Base-by-base conservation (phyloP, 2,113 vertebrate species). In the Nibea albiflora region DNA sequence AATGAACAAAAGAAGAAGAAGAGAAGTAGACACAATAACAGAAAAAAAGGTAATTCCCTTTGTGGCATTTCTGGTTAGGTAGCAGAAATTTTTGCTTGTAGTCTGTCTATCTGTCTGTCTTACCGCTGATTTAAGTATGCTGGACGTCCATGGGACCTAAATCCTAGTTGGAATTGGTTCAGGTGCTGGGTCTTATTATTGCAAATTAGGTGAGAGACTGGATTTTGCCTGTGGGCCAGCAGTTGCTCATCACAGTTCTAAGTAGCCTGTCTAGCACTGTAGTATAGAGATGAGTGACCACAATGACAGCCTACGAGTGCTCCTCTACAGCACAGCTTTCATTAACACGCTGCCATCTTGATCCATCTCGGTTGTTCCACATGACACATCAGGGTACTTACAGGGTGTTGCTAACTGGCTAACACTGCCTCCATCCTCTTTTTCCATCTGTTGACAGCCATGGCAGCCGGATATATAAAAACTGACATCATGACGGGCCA, bases 231-330 rank as follows among this genome's bases (percentile, higher is more conserved):
- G 54, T 57, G 80, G 81, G 83, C 24, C 68, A 60, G 80, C 58
- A 60, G 81, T 71, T 67, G n/a, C 72, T 89, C 62, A 54, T 90
- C 60, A 63, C 73, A 42, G 53, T 65, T 69, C 39, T 60, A 74
- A 65, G 70, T 58, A 71, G 58, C 35, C 74, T 69, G 83, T 77
- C 78, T 73, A 0, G 52, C 76, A 73, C 58, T 54, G 52, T 17
- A 54, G 69, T 19, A 42, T 58, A n/a, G 73, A 87, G 85, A 85
- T 85, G 77, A 88, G 84, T 89, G 83, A 87, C 80, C 78, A 9
- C 84, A 84, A 90, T 88, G 82, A 72, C 79, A 76, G 71, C 35
- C 76, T 58, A 66, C 22, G 42, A 85, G 69, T 69, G 63, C 70
- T 79, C 57, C 76, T 90, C 73, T 22, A 31, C 78, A 60, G 65